Evolutionary conservation across 2,888 invertebrate genomes (phyloP).

Genomic region (Ferrisia virgata): DNA sequence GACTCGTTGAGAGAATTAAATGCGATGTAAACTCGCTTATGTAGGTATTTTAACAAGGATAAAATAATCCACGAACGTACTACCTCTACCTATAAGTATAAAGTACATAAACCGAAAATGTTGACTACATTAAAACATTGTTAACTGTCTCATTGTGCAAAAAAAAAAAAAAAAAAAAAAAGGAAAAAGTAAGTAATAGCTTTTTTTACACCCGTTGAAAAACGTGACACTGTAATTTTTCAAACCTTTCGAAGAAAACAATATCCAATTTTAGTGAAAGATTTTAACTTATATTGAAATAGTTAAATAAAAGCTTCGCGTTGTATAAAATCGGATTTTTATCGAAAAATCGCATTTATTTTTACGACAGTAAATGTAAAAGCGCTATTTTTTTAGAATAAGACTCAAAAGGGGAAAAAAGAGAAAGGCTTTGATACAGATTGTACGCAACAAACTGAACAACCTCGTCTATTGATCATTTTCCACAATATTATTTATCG

Average conservation of each 20-base stretch:
- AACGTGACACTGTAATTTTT: constrained; percentile 41
- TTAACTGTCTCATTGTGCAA: constrained; percentile 36
- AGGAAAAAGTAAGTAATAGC: constrained; percentile 35
- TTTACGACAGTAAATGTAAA: constrained; percentile 41
- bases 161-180: background rate
- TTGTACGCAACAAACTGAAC: background rate
- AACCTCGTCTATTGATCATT: background rate
- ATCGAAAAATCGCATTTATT: constrained; percentile 44
- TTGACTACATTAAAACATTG: constrained; percentile 42
- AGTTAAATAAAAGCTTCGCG: constrained; percentile 45
- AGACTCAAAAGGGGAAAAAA: background rate
- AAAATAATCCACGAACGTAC: background rate
- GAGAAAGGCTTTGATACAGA: background rate
- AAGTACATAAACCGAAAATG: constrained; percentile 33
- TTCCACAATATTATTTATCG: background rate
- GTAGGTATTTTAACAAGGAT: background rate
- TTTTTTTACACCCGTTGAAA: constrained; percentile 33
- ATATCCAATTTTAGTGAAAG: constrained; percentile 43
- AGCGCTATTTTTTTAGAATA: constrained; percentile 32
- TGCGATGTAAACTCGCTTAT: background rate
- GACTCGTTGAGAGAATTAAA: background rate
- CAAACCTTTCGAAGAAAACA: constrained; percentile 41
- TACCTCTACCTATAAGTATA: too few species aligned
- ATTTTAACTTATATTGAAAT: constrained; percentile 45
- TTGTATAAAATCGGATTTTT: constrained; percentile 37